Percentiles rank a stretch among this genome's conserved stretches.
These are phyloP conservation scores for Cephus runcator DNA, from an alignment of 2,888 invertebrate species.

Conservation along the genomic window DNA sequence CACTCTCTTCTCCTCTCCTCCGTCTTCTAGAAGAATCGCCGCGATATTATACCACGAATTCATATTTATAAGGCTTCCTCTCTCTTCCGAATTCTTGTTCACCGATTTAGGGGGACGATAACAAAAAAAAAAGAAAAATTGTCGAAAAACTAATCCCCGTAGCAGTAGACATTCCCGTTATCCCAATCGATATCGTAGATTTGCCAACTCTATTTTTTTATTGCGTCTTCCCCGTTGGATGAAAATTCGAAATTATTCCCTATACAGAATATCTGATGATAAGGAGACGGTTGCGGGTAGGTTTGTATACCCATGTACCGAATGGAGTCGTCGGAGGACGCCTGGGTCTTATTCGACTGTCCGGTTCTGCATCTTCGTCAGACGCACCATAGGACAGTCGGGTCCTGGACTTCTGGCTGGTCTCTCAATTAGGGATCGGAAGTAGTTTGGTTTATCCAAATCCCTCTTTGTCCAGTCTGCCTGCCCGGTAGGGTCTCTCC, in stretches of 20 bases:
- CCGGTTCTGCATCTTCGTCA: too few relatives aligned
- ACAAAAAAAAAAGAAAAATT: neutral
- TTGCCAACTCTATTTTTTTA: too few relatives aligned
- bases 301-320: too few relatives aligned
- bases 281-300: too few relatives aligned
- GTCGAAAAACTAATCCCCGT: too few relatives aligned
- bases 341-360: too few relatives aligned
- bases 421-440: constrained; percentile 46
- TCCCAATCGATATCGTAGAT: too few relatives aligned
- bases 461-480: constrained; percentile 35
- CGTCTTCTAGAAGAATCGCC: neutral
- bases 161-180: too few relatives aligned
- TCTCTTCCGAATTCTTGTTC: neutral
- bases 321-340: too few relatives aligned
- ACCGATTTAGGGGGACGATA: neutral
- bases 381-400: neutral
- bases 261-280: too few relatives aligned
- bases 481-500: constrained; percentile 2
- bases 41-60: neutral
- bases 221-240: too few relatives aligned
- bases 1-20: neutral
- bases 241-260: too few relatives aligned
- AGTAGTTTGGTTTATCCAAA: constrained; percentile 38
- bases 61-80: neutral
- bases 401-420: constrained; percentile 33